Conservation (phyloP, 2,113 vertebrate species). For the Ctenomys sociabilis region DNA sequence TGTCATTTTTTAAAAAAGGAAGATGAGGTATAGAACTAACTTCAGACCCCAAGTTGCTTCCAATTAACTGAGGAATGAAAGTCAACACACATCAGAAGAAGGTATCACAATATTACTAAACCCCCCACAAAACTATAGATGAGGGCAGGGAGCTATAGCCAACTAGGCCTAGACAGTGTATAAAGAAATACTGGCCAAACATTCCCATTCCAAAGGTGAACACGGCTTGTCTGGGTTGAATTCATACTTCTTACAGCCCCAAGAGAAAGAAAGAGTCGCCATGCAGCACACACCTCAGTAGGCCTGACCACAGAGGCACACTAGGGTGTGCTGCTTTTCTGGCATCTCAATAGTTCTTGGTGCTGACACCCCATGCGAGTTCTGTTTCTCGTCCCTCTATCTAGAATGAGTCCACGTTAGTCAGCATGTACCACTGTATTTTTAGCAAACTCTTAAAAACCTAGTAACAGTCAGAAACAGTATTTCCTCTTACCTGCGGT, state of each 20-base stretch:
- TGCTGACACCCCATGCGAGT: neutral
- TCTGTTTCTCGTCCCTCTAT: neutral
- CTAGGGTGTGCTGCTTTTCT: neutral
- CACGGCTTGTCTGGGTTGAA: neutral
- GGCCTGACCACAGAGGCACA: too few species aligned
- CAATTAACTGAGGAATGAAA: constrained; percentile 69
- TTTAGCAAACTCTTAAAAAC: neutral
- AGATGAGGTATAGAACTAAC: constrained; percentile 22
- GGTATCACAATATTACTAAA: neutral
- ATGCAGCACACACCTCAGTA: accelerated
- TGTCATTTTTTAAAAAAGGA: constrained; percentile 36
- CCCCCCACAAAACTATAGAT: neutral
- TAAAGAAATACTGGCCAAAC: neutral
- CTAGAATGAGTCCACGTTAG: neutral
- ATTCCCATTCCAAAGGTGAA: neutral
- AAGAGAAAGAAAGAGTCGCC: neutral
- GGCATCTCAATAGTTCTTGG: neutral
- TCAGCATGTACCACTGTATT: neutral
- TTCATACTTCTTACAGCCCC: neutral
- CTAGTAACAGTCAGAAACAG: neutral
- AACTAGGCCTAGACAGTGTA: constrained; percentile 27
- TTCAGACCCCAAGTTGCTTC: constrained; percentile 69
- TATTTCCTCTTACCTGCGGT: neutral
- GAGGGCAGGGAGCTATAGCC: neutral
- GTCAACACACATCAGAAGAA: constrained; percentile 53